A percentile compares a stretch with the other conserved stretches of the same genome.
Evolutionary conservation across 2,888 invertebrate species (phyloP).

Genomic region (Sinotaia quadrata): DNA sequence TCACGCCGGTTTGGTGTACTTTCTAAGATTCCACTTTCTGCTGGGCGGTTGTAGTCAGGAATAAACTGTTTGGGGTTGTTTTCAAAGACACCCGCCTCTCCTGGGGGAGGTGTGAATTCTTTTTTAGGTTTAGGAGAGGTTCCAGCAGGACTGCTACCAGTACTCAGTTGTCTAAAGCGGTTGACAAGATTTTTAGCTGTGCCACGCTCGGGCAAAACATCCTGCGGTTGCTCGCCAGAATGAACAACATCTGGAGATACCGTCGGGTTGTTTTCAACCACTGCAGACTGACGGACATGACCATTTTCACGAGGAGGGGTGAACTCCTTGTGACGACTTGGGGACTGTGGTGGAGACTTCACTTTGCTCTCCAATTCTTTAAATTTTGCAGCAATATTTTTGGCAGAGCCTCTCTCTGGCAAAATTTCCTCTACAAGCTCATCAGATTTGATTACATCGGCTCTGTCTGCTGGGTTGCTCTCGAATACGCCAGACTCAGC

Average conservation of each 20-base stretch:
- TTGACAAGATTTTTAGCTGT: slow-evolving; percentile 55
- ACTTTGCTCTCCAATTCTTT: slow-evolving; percentile 52
- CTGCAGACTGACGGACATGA: slow-evolving; percentile 45
- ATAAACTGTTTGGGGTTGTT: slow-evolving; percentile 49
- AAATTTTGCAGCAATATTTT: slow-evolving; percentile 58
- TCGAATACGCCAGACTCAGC: slow-evolving; percentile 62
- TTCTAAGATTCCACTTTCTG: slow-evolving; percentile 58
- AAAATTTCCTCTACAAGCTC: slow-evolving; percentile 44
- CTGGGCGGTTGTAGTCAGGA: slow-evolving; percentile 38
- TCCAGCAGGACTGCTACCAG: slow-evolving; percentile 10
- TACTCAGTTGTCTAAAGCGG: slow-evolving; percentile 52
- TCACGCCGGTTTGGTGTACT: slow-evolving; percentile 52
- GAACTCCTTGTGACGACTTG: slow-evolving; percentile 50
- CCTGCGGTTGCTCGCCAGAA: slow-evolving; percentile 44
- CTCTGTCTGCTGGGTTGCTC: slow-evolving; percentile 51
- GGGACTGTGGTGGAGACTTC: slow-evolving; percentile 49
- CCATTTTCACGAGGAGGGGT: slow-evolving; percentile 56
- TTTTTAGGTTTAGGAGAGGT: slow-evolving; percentile 42
- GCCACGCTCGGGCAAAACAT: slow-evolving; percentile 57
- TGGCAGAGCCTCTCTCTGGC: slow-evolving; percentile 57
- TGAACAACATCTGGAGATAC: slow-evolving; percentile 48
- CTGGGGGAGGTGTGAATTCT: slow-evolving; percentile 54
- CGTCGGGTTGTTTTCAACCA: slow-evolving; percentile 55
- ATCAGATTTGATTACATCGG: slow-evolving; percentile 55
- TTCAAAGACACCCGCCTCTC: slow-evolving; percentile 56